Percentiles rank a stretch among this genome's conserved stretches.
Evolutionary conservation across 2,113 vertebrate genomes (phyloP).

Genomic region (Galemys pyrenaicus): DNA sequence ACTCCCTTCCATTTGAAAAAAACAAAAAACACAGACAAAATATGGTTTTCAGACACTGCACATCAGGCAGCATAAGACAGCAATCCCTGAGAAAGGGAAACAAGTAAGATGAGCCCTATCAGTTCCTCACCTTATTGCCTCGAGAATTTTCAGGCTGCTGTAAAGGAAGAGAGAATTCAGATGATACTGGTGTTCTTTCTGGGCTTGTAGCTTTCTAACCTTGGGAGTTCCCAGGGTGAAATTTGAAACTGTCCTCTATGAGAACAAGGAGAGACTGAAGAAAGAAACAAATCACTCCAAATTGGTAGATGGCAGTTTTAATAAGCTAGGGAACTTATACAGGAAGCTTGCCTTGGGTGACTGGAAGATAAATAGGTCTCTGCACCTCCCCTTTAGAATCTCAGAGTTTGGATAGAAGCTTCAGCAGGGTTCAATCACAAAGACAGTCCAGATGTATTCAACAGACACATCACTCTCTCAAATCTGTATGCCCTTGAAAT

Average conservation of each 20-base stretch:
- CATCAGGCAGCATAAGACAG: neutral
- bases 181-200: neutral
- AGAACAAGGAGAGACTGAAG: neutral
- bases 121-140: neutral
- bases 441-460: neutral
- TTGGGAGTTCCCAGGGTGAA: neutral
- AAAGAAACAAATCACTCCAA: neutral
- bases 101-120: neutral
- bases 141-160: neutral
- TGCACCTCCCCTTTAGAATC: neutral
- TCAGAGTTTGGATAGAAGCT: neutral
- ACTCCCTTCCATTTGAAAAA: neutral
- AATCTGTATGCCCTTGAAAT: neutral
- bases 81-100: neutral
- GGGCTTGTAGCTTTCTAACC: neutral
- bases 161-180: neutral
- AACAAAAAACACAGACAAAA: neutral
- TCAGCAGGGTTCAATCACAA: neutral
- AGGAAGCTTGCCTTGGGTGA: neutral
- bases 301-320: neutral
- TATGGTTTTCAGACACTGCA: neutral
- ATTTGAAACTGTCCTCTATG: neutral
- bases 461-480: neutral
- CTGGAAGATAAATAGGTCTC: neutral
- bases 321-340: neutral